Base-by-base conservation (phyloP, 2,888 invertebrate genomes). In the Napeogenes inachia region DNA sequence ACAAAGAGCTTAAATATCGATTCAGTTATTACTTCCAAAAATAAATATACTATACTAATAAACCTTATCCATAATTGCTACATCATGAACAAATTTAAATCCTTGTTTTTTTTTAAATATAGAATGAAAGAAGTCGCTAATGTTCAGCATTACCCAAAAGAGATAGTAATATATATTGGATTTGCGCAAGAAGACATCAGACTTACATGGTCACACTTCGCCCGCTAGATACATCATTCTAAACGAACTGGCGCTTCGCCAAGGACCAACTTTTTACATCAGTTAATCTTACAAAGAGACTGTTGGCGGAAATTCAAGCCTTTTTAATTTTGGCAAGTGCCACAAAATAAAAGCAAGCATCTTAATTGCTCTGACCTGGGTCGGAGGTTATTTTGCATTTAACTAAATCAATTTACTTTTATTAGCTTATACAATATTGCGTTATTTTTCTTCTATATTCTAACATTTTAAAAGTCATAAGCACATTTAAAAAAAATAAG, bases 401-500 rank as follows among this genome's bases (percentile, higher is more conserved):
- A 30, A 6, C 35, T 35, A 35, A 21, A 21, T 21, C 21, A 21
- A 21, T 21, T 21, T 21, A 21, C 21, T 21, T 21, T 21, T 21
- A 21, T 21, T 21, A n/a, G 47, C 47, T 47, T n/a, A 3, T 50
- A 30, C 10, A 50, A 56, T 61, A 62, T 53, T 62, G 57, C 30
- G 32, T 12, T 57, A 6, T 8, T 33, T 56, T 56, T 56, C 56
- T 42, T 56, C 42, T 45, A 45, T 13, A 21, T 45, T 45, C 21
- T 56, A 3, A 21, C 0, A 21, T 21, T 21, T 1, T 21, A 21
- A 21, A 21, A 1, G 21, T 21, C 21, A 21, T 21, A 21, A 21
- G 21, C 21, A 21, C 21, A 21, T 21, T 21, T 21, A 1, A 21
- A 21, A 21, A 0, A 21, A 21, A 21, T 21, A 21, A 21, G 21